Evolutionary conservation across 2,113 vertebrate species (phyloP).

Genomic region (Toxotes chatareus): DNA sequence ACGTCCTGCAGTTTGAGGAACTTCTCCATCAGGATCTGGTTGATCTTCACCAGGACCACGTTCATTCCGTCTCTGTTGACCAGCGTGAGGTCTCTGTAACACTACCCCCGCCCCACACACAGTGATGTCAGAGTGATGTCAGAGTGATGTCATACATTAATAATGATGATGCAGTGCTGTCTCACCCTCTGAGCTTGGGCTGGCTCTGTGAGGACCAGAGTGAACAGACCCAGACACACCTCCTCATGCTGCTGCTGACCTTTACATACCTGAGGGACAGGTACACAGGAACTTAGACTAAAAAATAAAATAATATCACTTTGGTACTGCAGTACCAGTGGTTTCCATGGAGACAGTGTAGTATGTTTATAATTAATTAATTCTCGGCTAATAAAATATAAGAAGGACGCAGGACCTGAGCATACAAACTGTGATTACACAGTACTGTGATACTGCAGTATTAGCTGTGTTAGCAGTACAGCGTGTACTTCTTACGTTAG

Average conservation of each 20-base stretch:
- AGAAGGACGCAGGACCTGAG: no score
- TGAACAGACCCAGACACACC: conserved; percentile 93
- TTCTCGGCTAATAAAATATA: no score
- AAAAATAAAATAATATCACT: background rate
- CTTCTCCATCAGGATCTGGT: conserved; percentile 97
- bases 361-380: no score
- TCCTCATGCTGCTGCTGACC: conserved; percentile 95
- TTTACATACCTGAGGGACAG: conserved; percentile 90
- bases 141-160: background rate
- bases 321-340: background rate
- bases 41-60: conserved; percentile 93
- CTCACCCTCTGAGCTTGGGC: conserved; percentile 93
- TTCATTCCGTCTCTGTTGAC: conserved; percentile 95
- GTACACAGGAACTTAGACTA: conserved; percentile 13
- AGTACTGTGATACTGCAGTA: background rate
- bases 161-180: accelerated
- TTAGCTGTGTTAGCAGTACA: background rate
- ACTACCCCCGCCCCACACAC: conserved; percentile 78
- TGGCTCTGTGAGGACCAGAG: conserved; percentile 89
- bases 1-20: conserved; percentile 94
- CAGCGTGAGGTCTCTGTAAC: conserved; percentile 93
- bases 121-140: conserved; percentile 5
- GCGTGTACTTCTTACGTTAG: conserved; percentile 83
- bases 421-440: no score
- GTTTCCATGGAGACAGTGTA: background rate